These are phyloP conservation scores for Brachyhypopomus gauderio DNA, from an alignment of 2,113 vertebrate species.

Conservation along the genomic window DNA sequence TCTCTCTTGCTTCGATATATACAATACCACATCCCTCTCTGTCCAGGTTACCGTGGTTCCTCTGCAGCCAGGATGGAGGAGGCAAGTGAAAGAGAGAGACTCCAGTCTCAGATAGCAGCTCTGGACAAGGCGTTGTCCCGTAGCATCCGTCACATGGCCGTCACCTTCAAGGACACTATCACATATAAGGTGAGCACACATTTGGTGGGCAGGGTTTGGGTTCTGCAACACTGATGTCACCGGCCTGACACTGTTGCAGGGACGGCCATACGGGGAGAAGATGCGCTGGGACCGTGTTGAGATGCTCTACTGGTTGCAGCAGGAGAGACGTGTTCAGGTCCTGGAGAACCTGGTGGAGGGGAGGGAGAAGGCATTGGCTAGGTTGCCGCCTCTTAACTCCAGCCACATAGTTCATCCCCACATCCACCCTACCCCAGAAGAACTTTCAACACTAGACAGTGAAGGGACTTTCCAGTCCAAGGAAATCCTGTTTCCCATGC, in stretches of 20 bases:
- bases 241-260: conserved; percentile 53
- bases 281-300: conserved; percentile 75
- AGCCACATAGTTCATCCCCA: not conserved
- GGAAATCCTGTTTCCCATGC: not conserved
- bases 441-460: not conserved
- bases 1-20: too few relatives aligned
- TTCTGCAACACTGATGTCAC: not conserved
- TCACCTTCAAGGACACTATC: conserved; percentile 67
- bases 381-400: conserved; percentile 46
- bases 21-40: not conserved
- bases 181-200: conserved; percentile 61
- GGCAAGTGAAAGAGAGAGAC: conserved; percentile 50
- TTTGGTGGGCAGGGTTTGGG: not conserved
- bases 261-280: conserved; percentile 73
- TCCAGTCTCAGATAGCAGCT: conserved; percentile 57
- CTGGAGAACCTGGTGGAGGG: conserved; percentile 42
- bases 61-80: conserved; percentile 60
- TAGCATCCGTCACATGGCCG: conserved; percentile 62
- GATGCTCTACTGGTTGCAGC: conserved; percentile 81
- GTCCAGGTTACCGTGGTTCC: conserved; percentile 41
- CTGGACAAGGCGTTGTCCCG: conserved; percentile 58
- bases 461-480: not conserved
- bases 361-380: conserved; percentile 3
- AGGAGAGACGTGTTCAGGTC: conserved; percentile 60
- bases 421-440: not conserved